Base-by-base conservation (phyloP, 2,113 vertebrate genomes). In the Corynorhinus townsendii region DNA sequence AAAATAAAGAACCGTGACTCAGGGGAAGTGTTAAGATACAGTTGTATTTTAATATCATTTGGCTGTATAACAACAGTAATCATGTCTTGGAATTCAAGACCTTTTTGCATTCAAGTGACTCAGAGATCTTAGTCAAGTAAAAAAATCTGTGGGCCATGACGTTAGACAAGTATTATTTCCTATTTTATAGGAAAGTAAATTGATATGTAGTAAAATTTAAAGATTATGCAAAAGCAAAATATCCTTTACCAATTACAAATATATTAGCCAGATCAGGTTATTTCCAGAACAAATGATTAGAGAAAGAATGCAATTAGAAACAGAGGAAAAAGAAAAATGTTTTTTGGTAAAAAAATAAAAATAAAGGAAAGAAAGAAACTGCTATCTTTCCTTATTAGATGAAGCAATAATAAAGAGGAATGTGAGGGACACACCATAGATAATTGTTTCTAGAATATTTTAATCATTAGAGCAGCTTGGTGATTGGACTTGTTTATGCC, bases 1-100 rank as follows among this genome's bases (percentile, higher is more conserved):
- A 97, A 96, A 95, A 95, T 92, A 97, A 96, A 96, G 94, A 92
- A 96, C 87, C 95, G 95, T 96, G 95, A 89, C 96, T 86, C 90
- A 92, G 86, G 95, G 96, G 92, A 92, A 95, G 91, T 59, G 33
- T 89, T 96, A 95, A 96, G 90, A 95, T 93, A 86, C 85, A 95
- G 77, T 90, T 95, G 88, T 96, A 96, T 97, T 97, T 96, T 96
- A 95, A 96, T 96, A 95, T 96, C 47, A 90, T 92, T 97, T 96
- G 96, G 95, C 81, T 93, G 90, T 86, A 95, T 97, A 96, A 96
- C 95, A 97, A 95, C 72, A 93, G 90, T 97, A 95, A 96, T 97
- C 95, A 97, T 69, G 64, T 91, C 43, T 75, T 84, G 79, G 92
- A 95, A 96, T 97, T 97, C 97, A 97, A 96, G 93, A 96, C 90